Evolutionary conservation across 2,113 vertebrate genomes (phyloP), one percentile per base, ranked within the genome.

Genomic region (Pachypanchax playfairii): DNA sequence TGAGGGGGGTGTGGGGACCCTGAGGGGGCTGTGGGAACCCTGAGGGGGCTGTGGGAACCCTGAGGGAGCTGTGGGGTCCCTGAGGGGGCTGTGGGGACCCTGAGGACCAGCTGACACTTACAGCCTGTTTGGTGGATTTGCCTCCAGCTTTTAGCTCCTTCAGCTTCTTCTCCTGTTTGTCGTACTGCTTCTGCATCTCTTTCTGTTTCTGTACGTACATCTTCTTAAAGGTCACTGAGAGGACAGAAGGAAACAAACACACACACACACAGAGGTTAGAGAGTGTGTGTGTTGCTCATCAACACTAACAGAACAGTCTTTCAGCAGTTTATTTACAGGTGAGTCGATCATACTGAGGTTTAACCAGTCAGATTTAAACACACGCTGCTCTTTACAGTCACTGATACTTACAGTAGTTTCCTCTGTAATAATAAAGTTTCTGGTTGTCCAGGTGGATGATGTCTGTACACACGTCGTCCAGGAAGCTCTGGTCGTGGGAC

Each of bases 151-250:
- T 97, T 20, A 97, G 90, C 9, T 95, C 94, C 59, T 94, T 94
- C 8, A 96, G 91, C 62, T 93, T 96, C 72, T 95, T 96, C 82
- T 96, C 95, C 74, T 96, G 95, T 59, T 97, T 96, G 61, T 97
- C 95, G 0, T 96, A 97, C 67, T 95, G 94, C 52, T 96, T 97
- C 77, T 94, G 91, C 38, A 96, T 83, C 36, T 96, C 95, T 22
- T 95, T 96, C 84, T 97, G 95, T 79, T 97, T 97, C 75, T 97
- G 95, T 53, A 93, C 90, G 26, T 96, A 96, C 95, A 97, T 96
- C 88, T 97, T 97, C 90, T 97, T 97, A 77, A 97, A 97, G 11
- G 94, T 93, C 89, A 96, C 95, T 96, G 1, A 1, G 56, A 44
- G 17, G 65, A 28, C 13, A 56, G 5, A 0, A 44, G 13, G 25